Percentiles rank a stretch among this genome's conserved stretches.
Evolutionary conservation across 2,113 vertebrate species (phyloP).

Genomic region (Rattus norvegicus): GRCr8 NC_086036.1:43770001-43770500

Average conservation of each 20-base stretch:
- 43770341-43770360: neutral
- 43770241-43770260: constrained; percentile 68
- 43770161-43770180: constrained; percentile 57
- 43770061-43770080: constrained; percentile 26
- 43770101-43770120: constrained; percentile 60
- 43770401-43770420: neutral
- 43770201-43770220: constrained; percentile 66
- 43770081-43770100: constrained; percentile 33
- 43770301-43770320: neutral
- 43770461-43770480: neutral
- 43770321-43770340: neutral
- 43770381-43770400: neutral
- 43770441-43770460: neutral
- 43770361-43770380: neutral
- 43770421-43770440: neutral
- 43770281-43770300: constrained; percentile 49
- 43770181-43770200: neutral
- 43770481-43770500: neutral
- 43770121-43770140: constrained; percentile 61
- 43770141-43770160: constrained; percentile 53
- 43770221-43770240: constrained; percentile 69
- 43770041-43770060: neutral
- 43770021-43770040: neutral
- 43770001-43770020: neutral
- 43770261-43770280: constrained; percentile 55